These are phyloP conservation scores for Meiosimyza platycephala DNA, from an alignment of 2,888 invertebrate species.

Conservation along the genomic window DNA sequence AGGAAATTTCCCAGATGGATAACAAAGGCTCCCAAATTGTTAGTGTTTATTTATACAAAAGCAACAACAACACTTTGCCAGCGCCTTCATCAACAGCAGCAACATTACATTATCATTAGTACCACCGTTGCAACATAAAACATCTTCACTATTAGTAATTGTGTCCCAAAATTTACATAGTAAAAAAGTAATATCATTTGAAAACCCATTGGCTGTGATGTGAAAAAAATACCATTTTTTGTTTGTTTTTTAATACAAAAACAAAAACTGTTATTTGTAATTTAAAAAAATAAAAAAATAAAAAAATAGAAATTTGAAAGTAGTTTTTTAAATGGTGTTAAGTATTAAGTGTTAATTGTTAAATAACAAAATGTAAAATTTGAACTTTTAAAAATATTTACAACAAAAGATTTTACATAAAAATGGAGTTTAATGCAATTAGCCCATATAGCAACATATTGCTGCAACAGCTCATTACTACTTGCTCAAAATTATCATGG, in stretches of 20 bases:
- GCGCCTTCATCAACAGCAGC: conserved; percentile 39
- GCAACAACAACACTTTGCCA: conserved; percentile 36
- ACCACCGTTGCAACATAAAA: conserved; percentile 16
- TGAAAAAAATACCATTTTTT: conserved; percentile 44
- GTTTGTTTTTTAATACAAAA: background rate
- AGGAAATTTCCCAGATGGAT: conserved; percentile 68
- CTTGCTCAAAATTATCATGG: too few relatives aligned
- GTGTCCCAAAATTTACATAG: too few relatives aligned
- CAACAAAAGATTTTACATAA: background rate
- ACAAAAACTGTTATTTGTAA: conserved; percentile 33
- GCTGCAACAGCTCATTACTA: background rate
- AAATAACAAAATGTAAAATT: background rate
- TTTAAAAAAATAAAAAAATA: conserved; percentile 9
- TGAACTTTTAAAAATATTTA: background rate
- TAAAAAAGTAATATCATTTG: conserved; percentile 5
- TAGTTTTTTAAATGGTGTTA: conserved; percentile 3
- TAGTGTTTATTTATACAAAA: conserved; percentile 51
- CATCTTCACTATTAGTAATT: too few relatives aligned
- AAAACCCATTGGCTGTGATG: conserved; percentile 64
- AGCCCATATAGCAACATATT: background rate
- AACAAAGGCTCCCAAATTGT: conserved; percentile 66
- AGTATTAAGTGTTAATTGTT: too few relatives aligned
- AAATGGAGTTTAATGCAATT: background rate
- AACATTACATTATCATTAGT: conserved; percentile 18
- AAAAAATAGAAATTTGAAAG: conserved; percentile 11